phyloP scores from a whole-genome alignment of 2,113 vertebrate genomes.

The Ciconia stormi region DNA sequence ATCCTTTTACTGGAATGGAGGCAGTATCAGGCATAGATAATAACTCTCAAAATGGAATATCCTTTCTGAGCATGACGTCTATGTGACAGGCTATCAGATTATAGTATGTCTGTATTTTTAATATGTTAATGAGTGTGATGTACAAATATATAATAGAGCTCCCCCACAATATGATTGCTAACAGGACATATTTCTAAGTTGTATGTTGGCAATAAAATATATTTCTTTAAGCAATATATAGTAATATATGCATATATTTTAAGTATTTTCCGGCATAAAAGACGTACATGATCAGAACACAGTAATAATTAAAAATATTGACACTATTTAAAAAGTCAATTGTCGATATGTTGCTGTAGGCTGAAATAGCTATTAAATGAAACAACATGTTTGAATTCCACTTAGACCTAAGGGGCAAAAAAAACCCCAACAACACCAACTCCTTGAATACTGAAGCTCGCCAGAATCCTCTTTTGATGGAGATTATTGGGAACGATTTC shows the following conservation, averaged over 20 bases:
- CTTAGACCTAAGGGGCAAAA: background rate
- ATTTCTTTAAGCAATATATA: background rate
- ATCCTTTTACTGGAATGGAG: background rate
- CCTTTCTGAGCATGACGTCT: background rate
- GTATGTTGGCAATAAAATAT: background rate
- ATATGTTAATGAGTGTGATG: background rate
- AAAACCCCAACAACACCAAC: background rate
- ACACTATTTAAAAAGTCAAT: background rate
- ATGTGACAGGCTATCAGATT: background rate
- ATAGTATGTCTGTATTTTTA: background rate
- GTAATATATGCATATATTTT: background rate
- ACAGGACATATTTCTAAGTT: background rate
- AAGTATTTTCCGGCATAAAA: background rate
- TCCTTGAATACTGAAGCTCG: background rate
- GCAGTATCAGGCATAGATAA: background rate
- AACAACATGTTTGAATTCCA: background rate
- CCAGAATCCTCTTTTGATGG: background rate
- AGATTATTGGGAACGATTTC: background rate
- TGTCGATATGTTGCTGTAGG: background rate
- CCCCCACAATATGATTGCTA: background rate
- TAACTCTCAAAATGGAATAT: background rate
- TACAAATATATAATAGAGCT: background rate
- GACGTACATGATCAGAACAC: background rate
- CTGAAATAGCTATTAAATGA: background rate
- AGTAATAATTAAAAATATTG: background rate